Evolutionary conservation across 2,113 vertebrate genomes (phyloP).

Genomic region (Halichoerus grypus): DNA sequence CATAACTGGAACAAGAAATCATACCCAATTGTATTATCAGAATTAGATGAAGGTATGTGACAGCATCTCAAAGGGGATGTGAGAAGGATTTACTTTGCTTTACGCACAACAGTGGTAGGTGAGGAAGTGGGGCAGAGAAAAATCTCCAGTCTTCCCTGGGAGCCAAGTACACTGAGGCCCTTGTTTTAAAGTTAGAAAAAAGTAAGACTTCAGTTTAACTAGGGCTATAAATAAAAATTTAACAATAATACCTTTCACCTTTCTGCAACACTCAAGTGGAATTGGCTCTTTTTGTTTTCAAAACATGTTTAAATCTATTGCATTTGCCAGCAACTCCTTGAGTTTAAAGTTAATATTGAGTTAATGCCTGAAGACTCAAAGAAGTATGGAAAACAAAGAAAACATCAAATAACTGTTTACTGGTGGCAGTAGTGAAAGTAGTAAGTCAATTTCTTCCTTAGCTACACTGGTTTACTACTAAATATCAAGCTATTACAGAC

Average conservation of each 20-base stretch:
- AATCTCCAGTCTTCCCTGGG: not conserved
- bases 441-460: not conserved
- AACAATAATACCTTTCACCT: not conserved
- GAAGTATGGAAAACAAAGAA: not conserved
- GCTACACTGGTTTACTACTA: not conserved
- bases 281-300: not conserved
- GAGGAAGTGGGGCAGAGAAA: constrained; percentile 36
- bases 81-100: constrained; percentile 21
- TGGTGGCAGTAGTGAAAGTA: not conserved
- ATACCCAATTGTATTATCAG: not conserved
- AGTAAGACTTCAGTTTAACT: constrained; percentile 35
- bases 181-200: constrained; percentile 39
- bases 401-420: not conserved
- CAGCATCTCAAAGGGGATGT: not conserved
- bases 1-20: constrained; percentile 4
- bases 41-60: not conserved
- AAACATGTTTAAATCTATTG: not conserved
- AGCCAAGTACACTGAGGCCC: not conserved
- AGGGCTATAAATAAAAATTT: constrained; percentile 17
- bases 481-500: not conserved
- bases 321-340: constrained; percentile 23
- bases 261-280: not conserved
- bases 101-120: not conserved
- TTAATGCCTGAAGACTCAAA: constrained; percentile 24
- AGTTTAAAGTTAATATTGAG: constrained; percentile 39